These are phyloP conservation scores for Tetragonisca angustula DNA, from an alignment of 2,888 invertebrate genomes.

Conservation along the genomic window DNA sequence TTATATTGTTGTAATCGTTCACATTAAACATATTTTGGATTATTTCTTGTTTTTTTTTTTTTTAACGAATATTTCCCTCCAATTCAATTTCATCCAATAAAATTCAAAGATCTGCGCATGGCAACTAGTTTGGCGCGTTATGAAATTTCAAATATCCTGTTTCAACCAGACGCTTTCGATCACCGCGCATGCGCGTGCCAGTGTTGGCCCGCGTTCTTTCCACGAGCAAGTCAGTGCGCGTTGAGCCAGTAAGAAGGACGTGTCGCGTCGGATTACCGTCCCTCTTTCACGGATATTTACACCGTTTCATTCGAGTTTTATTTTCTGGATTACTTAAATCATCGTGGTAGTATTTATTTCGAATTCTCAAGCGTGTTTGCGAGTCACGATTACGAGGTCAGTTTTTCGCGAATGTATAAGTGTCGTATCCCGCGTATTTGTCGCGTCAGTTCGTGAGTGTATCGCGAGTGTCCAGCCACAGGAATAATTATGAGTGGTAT, in stretches of 20 bases:
- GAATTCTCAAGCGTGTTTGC: slow-evolving; percentile 14
- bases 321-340: background rate
- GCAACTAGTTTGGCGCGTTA: background rate
- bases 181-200: slow-evolving; percentile 71
- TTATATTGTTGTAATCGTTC: background rate
- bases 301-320: slow-evolving; percentile 4
- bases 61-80: background rate
- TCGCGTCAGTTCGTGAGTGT: slow-evolving; percentile 58
- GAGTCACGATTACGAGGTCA: slow-evolving; percentile 4
- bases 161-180: background rate
- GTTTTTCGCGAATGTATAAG: slow-evolving; percentile 57
- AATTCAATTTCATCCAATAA: background rate
- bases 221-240: slow-evolving; percentile 71
- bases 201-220: slow-evolving; percentile 57
- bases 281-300: slow-evolving; percentile 31
- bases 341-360: slow-evolving; percentile 24
- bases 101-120: slow-evolving; percentile 22
- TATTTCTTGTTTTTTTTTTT: background rate
- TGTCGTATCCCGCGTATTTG: slow-evolving; percentile 48
- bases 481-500: slow-evolving; percentile 72
- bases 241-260: slow-evolving; percentile 67
- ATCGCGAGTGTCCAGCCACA: slow-evolving; percentile 53
- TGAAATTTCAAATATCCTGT: slow-evolving; percentile 9
- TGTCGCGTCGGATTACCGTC: slow-evolving; percentile 32
- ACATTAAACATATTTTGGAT: slow-evolving; percentile 35